Conservation (phyloP, 2,113 vertebrate genomes). For the Nothobranchius furzeri region DNA sequence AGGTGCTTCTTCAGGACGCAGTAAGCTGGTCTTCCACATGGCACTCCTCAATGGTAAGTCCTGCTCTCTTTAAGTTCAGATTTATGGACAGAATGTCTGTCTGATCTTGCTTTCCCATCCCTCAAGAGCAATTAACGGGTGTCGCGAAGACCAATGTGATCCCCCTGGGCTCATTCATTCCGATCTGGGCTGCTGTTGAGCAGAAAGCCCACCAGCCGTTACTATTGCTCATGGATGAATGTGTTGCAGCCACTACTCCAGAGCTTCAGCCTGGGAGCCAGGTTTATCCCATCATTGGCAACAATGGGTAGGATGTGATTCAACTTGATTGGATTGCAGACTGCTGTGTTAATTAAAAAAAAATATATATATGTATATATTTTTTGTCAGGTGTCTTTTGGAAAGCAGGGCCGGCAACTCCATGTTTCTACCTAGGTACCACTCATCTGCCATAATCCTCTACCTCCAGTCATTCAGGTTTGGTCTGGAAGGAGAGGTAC, state of each 20-base stretch:
- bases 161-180: conserved; percentile 77
- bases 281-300: conserved; percentile 73
- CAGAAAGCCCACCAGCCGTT: conserved; percentile 76
- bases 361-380: no score
- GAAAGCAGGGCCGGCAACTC: conserved; percentile 69
- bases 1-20: conserved; percentile 48
- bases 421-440: conserved; percentile 68
- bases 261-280: conserved; percentile 36
- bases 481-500: conserved; percentile 51
- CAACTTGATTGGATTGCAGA: no score
- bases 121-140: conserved; percentile 67
- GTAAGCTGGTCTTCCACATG: conserved; percentile 74
- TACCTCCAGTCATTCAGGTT: conserved; percentile 78
- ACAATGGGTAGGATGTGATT: conserved; percentile 72
- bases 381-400: conserved; percentile 72
- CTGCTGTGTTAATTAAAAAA: no score
- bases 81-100: no score
- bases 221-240: conserved; percentile 78
- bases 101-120: no score
- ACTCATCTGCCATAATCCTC: conserved; percentile 68
- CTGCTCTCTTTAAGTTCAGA: background rate
- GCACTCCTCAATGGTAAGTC: conserved; percentile 71
- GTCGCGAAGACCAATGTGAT: conserved; percentile 60
- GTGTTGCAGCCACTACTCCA: conserved; percentile 65
- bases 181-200: conserved; percentile 75